Base-by-base conservation (phyloP, 2,113 vertebrate genomes). In the Pseudonaja textilis region DNA sequence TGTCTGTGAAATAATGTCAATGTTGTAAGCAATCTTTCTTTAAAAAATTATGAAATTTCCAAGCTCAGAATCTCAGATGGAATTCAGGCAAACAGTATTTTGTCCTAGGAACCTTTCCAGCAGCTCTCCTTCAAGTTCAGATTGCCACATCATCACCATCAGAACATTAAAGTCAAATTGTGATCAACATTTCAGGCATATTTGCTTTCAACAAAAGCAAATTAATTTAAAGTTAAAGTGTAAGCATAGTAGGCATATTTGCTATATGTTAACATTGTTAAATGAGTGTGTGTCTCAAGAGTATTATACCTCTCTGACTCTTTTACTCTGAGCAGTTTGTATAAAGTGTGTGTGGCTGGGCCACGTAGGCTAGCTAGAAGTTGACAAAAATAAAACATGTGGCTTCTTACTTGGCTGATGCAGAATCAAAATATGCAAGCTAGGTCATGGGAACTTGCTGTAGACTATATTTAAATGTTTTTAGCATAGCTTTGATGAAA, bases 131-230 rank as follows among this genome's bases (percentile, higher is more conserved):
- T 96, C 85, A 95, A 95, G 93, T 95, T 95, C 92, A 96, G 22
- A 93, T 97, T 97, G 97, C 97, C 97, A 97, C 97, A 97, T 97
- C 97, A 97, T 97, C 97, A 97, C 92, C 95, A 96, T 89, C 87
- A 91, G 93, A 96, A 95, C 94, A 96, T 94, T 94, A 97, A 94
- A 91, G 93, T 89, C 90, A 94, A 95, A 94, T 93, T 94, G 61
- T 94, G 87, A 93, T 95, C 91, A 93, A 20, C 81, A 91, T 0
- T 95, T 95, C 91, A 92, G 69, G 85, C 89, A 91, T 57, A 25
- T 93, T 95, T 95, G 91, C 85, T 95, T 96, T 95, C 85, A 85
- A 29, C 54, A 91, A 69, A 69, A 34, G 29, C 14, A 18, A 69
- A 69, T 64, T n/a, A 64, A 64, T 34, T 88, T 90, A 92, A 91